Percentiles rank a stretch among this genome's conserved stretches.
Evolutionary conservation across 2,888 invertebrate species (phyloP).

Genomic region (Dryobotodes eremita): DNA sequence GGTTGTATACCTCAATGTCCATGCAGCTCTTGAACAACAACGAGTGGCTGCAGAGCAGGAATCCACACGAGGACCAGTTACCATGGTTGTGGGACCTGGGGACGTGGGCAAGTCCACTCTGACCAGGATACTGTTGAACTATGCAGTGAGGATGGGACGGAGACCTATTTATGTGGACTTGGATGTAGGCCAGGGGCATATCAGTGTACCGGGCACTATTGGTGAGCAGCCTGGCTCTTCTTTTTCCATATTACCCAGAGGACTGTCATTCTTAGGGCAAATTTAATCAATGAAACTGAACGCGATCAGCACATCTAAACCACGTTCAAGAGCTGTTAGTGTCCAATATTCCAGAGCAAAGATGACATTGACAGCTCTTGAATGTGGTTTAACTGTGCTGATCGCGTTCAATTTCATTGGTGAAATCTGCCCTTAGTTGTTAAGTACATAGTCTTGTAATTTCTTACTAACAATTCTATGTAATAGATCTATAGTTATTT

Average conservation of each 20-base stretch:
- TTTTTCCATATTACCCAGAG: neutral
- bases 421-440: neutral
- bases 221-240: slow-evolving; percentile 86
- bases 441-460: too few species aligned
- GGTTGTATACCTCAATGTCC: slow-evolving; percentile 98
- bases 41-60: slow-evolving; percentile 95
- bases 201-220: slow-evolving; percentile 97
- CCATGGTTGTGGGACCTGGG: slow-evolving; percentile 97
- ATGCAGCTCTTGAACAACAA: slow-evolving; percentile 98
- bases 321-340: neutral
- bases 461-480: too few species aligned
- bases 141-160: slow-evolving; percentile 97
- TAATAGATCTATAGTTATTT: too few species aligned
- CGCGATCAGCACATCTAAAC: neutral
- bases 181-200: slow-evolving; percentile 98
- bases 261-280: neutral
- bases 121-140: slow-evolving; percentile 96
- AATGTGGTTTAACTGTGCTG: neutral
- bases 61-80: slow-evolving; percentile 94
- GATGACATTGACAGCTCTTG: neutral
- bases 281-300: neutral
- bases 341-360: neutral
- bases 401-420: neutral
- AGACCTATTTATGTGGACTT: slow-evolving; percentile 98
- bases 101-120: slow-evolving; percentile 99